Evolutionary conservation across 2,888 invertebrate genomes (phyloP).

Genomic region (Epinotia bilunana): DNA sequence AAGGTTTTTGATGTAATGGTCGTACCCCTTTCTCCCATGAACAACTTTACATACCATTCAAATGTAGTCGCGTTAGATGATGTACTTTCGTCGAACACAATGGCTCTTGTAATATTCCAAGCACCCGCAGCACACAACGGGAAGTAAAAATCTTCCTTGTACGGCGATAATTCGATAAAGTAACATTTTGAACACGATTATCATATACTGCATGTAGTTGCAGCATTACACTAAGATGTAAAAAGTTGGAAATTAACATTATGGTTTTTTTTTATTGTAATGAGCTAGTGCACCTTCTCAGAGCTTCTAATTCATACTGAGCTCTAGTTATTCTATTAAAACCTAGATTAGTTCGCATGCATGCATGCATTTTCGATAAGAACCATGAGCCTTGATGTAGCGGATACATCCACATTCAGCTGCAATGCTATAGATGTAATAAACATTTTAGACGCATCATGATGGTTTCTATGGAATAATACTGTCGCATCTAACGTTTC

Average conservation of each 20-base stretch:
- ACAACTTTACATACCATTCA: slow-evolving; percentile 15
- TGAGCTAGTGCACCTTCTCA: too few relatives aligned
- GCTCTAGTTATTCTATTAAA: too few relatives aligned
- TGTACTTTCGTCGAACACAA: neutral
- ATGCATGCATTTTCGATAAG: too few relatives aligned
- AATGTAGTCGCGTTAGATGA: neutral
- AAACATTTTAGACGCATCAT: too few relatives aligned
- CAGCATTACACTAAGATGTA: slow-evolving; percentile 6
- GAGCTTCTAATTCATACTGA: too few relatives aligned
- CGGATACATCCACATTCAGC: too few relatives aligned
- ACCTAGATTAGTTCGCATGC: too few relatives aligned
- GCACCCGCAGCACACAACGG: neutral
- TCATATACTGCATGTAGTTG: slow-evolving; percentile 9
- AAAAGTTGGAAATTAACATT: slow-evolving; percentile 20
- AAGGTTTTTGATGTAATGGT: slow-evolving; percentile 1
- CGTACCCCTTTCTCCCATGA: slow-evolving; percentile 8
- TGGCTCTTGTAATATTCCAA: neutral
- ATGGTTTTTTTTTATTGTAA: neutral
- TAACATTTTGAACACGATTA: neutral
- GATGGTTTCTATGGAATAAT: too few relatives aligned
- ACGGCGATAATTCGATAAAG: slow-evolving; percentile 9
- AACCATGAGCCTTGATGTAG: too few relatives aligned
- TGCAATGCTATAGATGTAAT: too few relatives aligned
- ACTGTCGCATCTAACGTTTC: too few relatives aligned
- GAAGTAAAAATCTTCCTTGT: slow-evolving; percentile 12